Base-by-base conservation (phyloP, 2,797 vertebrate genomes). In the Danio albolineatus region DNA sequence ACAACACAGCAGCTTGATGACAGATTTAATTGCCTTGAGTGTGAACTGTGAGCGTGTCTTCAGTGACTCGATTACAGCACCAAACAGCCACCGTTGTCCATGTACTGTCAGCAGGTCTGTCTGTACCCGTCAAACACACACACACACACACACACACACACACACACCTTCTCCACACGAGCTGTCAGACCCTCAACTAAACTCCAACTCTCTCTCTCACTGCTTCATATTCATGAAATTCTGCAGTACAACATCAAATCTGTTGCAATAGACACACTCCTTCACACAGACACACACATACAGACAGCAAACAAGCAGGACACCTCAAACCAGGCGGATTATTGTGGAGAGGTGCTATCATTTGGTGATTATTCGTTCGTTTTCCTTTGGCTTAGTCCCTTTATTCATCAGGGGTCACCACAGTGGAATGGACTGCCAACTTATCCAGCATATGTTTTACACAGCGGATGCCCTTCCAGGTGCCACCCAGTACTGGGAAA, bases 171-270 rank as follows among this genome's bases (percentile, higher is more conserved):
- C 28, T 28, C 28, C 28, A 28, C 28, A 1, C 3, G 28, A 28
- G 28, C 28, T 60, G 73, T 78, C 60, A 66, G 56, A 28, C 60
- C 43, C 51, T 4, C 17, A 72, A 19, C 60, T 73, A 73, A 44
- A 53, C 53, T 61, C 67, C 14, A 60, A 61, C 44, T 54, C 46
- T 38, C 41, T 81, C 39, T 49, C 49, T n/a, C 77, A 76, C 19
- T 64, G 62, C 62, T 74, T 56, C 28, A 75, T 79, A 83, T 79
- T 79, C 72, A 71, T 76, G 49, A 64, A 65, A 19, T 19, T 44
- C 65, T 56, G 75, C 51, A 49, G 17, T 59, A 71, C 44, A 82
- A 56, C 21, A 19, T 19, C 61, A 74, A 1, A 28, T n/a, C 54
- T 28, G 65, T 9, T 38, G 56, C 13, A 16, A 17, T 48, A 62